These are phyloP conservation scores for Caligus rogercresseyi DNA, from an alignment of 1,140 invertebrate genomes.

Conservation along the genomic window DNA sequence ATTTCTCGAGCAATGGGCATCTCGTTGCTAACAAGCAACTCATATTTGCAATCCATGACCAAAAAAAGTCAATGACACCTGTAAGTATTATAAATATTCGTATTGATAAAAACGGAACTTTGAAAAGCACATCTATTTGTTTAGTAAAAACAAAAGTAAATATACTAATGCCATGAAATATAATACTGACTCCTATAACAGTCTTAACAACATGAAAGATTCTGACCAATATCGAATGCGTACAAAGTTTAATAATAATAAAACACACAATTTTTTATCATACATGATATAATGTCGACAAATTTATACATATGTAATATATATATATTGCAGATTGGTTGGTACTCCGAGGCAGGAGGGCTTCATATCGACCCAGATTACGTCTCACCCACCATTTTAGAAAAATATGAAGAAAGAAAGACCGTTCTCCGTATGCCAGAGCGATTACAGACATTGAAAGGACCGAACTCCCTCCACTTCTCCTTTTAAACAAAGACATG, in stretches of 20 bases:
- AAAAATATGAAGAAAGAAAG: constrained; percentile 1
- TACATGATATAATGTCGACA: constrained; percentile 4
- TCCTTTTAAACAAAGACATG: neutral
- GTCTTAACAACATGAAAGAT: too few relatives aligned
- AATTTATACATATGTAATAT: constrained; percentile 17
- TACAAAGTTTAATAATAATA: too few relatives aligned
- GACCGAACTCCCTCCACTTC: neutral
- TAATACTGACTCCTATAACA: too few relatives aligned
- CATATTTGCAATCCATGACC: constrained; percentile 10
- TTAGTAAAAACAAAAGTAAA: too few relatives aligned
- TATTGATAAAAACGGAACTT: too few relatives aligned
- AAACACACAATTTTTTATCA: too few relatives aligned
- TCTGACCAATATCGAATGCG: too few relatives aligned
- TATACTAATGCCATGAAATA: too few relatives aligned
- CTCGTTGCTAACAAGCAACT: constrained; percentile 20
- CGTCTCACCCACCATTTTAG: neutral
- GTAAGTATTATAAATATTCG: constrained; percentile 22
- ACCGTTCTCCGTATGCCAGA: neutral
- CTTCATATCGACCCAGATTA: constrained; percentile 23
- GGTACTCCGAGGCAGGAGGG: constrained; percentile 26
- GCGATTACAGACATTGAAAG: neutral
- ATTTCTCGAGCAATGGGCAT: constrained; percentile 21
- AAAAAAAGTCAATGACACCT: constrained; percentile 21
- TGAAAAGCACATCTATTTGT: too few relatives aligned
- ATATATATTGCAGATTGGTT: constrained; percentile 25